Evolutionary conservation across 2,113 vertebrate species (phyloP), one percentile per base, ranked within the genome.

Genomic region (Corydoras maculifer): DNA sequence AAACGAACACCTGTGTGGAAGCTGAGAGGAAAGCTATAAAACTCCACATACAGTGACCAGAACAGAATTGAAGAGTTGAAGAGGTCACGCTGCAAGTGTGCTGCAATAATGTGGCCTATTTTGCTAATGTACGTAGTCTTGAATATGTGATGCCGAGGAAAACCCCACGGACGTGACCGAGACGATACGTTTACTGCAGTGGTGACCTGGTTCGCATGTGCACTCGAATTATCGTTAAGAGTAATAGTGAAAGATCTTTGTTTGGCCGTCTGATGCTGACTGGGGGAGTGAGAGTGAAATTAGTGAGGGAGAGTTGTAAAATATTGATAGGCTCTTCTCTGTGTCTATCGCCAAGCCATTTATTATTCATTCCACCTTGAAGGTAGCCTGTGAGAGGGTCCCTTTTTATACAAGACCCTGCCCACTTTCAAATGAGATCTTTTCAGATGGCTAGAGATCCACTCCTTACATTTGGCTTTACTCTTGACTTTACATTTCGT

Each of bases 331-430:
- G 25, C 87, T 86, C 86, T 89, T 89, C 91, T 90, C 86, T 87
- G 80, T 91, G 89, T 87, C 88, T 86, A 89, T 86, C 86, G 88
- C 91, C 83, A 82, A 81, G 78, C 87, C 87, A 93, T 96, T 91
- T 91, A 94, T 96, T 92, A 95, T 95, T 95, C 88, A 97, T 93
- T 88, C 88, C 89, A 91, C 90, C 89, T 92, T 88, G 87, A 94
- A 93, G 91, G 91, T 92, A 91, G 87, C 77, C 84, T 89, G 84
- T 83, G 88, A 87, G 83, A 88, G 84, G 88, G 90, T 84, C 80
- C 83, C 86, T 61, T 80, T 80, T 88, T 86, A 80, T 82, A 85
- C 82, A 83, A 84, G 80, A 84, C 87, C 75, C 83, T 81, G 74
- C 82, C 86, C 86, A 78, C 77, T 84, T 77, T 83, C 79, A 83